Base-by-base conservation (phyloP, 2,113 vertebrate species). In the Chaetodon trifascialis region DNA sequence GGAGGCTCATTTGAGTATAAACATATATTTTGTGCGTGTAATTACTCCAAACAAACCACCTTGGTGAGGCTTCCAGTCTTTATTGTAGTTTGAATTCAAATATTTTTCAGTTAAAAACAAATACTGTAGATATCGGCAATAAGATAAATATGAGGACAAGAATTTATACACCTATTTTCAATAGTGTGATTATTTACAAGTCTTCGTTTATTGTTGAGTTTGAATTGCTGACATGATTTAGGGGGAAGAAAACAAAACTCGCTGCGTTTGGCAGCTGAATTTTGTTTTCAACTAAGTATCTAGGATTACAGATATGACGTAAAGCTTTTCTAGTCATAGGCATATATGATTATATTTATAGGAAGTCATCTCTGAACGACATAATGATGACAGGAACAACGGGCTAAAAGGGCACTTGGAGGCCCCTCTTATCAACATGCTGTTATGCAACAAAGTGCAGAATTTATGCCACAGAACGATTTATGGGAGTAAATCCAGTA, bases 131-230 rank as follows among this genome's bases (percentile, higher is more conserved):
- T 93, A 90, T 90, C 78, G 34, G 88, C 91, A 94, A 87, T 86
- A 85, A 88, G 93, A 93, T 95, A 94, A 95, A 95, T 94, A 94
- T 88, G 82, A 86, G 73, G 89, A 95, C 92, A 93, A 86, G 79
- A 85, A 91, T 91, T 90, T 87, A 86, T 91, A 93, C 93, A 92
- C 80, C 89, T 94, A 91, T 92, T 89, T 92, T 88, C 92, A 95
- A 92, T 89, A 89, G 86, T 89, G 75, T 87, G 86, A 92, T 85
- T 91, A 93, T 93, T 90, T 94, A 95, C 94, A 95, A 87, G 67
- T 93, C 83, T 86, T 86, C 52, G 17, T 42, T 77, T 75, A 58
- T 69, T 68, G 72, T 42, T 16, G 6, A 80, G 2, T 71, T 80
- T 79, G 44, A 88, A 71, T 73, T 76, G 78, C 69, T 74, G 52